These are phyloP conservation scores for Brachyistius frenatus DNA, from an alignment of 2,113 vertebrate species.

Conservation along the genomic window DNA sequence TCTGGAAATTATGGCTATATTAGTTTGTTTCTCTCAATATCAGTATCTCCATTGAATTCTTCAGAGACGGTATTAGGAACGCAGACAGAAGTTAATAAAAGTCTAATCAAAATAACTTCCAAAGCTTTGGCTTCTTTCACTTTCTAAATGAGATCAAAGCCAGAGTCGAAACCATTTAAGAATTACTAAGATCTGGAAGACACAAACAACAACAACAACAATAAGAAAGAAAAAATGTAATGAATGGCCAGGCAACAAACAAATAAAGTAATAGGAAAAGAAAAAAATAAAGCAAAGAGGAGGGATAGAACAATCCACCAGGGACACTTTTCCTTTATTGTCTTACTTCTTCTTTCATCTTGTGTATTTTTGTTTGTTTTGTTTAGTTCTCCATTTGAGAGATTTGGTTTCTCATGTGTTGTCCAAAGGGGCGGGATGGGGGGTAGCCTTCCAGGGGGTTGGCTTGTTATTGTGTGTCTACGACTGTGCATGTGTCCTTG, in stretches of 20 bases:
- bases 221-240: slow-evolving; percentile 71
- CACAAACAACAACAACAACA: slow-evolving; percentile 78
- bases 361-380: slow-evolving; percentile 78
- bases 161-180: slow-evolving; percentile 83
- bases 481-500: slow-evolving; percentile 55
- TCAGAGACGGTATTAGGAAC: slow-evolving; percentile 73
- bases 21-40: slow-evolving; percentile 53
- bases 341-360: slow-evolving; percentile 78
- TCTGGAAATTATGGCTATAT: slow-evolving; percentile 44
- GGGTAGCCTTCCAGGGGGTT: slow-evolving; percentile 63
- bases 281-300: slow-evolving; percentile 70
- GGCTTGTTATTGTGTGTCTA: slow-evolving; percentile 66
- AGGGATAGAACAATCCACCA: slow-evolving; percentile 72
- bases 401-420: slow-evolving; percentile 77
- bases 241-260: slow-evolving; percentile 77
- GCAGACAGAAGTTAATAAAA: slow-evolving; percentile 79
- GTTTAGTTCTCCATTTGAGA: slow-evolving; percentile 81
- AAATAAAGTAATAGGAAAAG: slow-evolving; percentile 76
- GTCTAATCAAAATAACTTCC: slow-evolving; percentile 86
- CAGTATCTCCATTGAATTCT: slow-evolving; percentile 72
- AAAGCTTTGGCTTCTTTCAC: slow-evolving; percentile 79
- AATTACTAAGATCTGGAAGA: slow-evolving; percentile 77
- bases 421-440: slow-evolving; percentile 72
- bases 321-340: slow-evolving; percentile 74
- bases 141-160: slow-evolving; percentile 86